These are phyloP conservation scores for Teleopsis dalmanni DNA, from an alignment of 1,140 invertebrate species.

Conservation along the genomic window DNA sequence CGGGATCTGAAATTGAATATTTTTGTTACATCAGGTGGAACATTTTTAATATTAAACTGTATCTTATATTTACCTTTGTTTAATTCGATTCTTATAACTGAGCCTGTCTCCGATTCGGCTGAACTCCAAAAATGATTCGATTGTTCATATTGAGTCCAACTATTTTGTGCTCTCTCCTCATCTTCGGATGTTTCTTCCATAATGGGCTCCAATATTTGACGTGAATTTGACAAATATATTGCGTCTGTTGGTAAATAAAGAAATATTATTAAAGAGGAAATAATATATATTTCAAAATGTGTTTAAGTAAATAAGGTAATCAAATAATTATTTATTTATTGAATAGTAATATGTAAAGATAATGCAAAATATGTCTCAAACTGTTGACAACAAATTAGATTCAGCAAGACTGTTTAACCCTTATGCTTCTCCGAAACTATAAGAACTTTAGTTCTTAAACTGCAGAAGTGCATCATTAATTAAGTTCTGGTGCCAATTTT, in stretches of 20 bases:
- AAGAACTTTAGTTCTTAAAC: too few species aligned
- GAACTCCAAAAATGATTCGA: slow-evolving; percentile 49
- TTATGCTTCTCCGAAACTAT: too few species aligned
- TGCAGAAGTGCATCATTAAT: too few species aligned
- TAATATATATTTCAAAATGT: too few species aligned
- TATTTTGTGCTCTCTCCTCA: slow-evolving; percentile 48
- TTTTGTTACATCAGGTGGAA: neutral
- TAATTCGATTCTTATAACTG: slow-evolving; percentile 47
- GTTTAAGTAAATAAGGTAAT: too few species aligned
- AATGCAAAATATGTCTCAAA: too few species aligned
- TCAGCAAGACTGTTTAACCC: too few species aligned
- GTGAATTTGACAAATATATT: slow-evolving; percentile 34
- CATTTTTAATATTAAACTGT: neutral
- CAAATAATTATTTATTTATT: too few species aligned
- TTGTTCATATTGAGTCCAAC: slow-evolving; percentile 26
- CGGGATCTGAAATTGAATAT: slow-evolving; percentile 42
- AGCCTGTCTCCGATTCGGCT: slow-evolving; percentile 56
- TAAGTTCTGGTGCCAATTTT: too few species aligned
- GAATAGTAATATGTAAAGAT: too few species aligned
- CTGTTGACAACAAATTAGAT: too few species aligned
- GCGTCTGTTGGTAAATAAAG: slow-evolving; percentile 28
- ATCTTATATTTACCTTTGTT: slow-evolving; percentile 36
- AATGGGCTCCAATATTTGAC: slow-evolving; percentile 56
- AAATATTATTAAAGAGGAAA: too few species aligned
- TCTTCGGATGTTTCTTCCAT: slow-evolving; percentile 66